Conservation (phyloP, 1,140 invertebrate species). For the Micrasema longulum region DNA sequence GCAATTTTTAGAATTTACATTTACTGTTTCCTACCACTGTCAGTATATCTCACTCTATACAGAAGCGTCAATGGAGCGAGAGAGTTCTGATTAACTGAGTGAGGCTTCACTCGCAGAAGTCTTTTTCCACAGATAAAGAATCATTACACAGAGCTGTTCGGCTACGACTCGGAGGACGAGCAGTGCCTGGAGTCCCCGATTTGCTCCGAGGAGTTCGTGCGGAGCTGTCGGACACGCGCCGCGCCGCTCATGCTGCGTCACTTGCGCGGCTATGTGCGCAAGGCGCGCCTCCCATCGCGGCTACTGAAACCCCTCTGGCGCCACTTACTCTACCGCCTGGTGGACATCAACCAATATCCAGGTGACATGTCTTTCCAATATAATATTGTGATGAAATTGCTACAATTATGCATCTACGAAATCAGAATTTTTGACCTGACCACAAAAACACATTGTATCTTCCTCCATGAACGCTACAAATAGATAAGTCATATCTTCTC, state of each 20-base stretch:
- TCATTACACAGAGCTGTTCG: conserved; percentile 61
- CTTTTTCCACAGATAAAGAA: conserved; percentile 65
- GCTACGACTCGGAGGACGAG: conserved; percentile 64
- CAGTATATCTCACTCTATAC: too few relatives aligned
- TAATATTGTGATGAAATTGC: not conserved
- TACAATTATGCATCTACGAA: not conserved
- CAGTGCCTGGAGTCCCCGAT: conserved; percentile 61
- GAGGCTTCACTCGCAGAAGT: too few relatives aligned
- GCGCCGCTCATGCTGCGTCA: conserved; percentile 63
- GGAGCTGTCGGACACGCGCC: conserved; percentile 65
- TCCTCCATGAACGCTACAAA: too few relatives aligned
- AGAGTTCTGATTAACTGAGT: too few relatives aligned
- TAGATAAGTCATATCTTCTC: too few relatives aligned
- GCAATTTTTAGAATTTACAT: too few relatives aligned
- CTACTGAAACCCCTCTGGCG: conserved; percentile 61
- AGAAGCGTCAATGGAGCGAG: too few relatives aligned
- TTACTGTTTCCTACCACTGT: too few relatives aligned
- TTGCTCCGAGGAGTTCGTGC: conserved; percentile 60
- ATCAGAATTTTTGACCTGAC: too few relatives aligned
- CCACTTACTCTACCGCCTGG: conserved; percentile 63
- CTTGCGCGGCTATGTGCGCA: conserved; percentile 61
- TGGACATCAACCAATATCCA: conserved; percentile 65
- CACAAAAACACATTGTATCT: too few relatives aligned
- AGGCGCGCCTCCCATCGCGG: conserved; percentile 60
- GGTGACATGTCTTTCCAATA: conserved; percentile 52